Conservation (phyloP, 1,140 invertebrate species). For the Microplitis mediator region DNA sequence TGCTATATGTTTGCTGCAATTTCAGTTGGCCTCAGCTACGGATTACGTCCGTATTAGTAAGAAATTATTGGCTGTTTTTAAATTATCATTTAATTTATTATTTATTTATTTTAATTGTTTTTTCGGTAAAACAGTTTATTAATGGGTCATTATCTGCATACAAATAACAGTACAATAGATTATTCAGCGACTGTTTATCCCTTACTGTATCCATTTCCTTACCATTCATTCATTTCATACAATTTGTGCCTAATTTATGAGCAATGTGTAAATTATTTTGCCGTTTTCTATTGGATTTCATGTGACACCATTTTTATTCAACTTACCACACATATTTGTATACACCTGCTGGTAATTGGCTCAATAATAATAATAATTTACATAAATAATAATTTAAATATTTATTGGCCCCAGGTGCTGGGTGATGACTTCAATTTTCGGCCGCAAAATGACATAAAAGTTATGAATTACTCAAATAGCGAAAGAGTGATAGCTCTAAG, state of each 20-base stretch:
- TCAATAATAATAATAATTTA: neutral
- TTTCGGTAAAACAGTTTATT: too few species aligned
- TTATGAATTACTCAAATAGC: neutral
- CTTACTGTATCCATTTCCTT: too few species aligned
- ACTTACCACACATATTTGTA: conserved; percentile 22
- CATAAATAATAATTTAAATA: neutral
- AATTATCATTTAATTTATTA: too few species aligned
- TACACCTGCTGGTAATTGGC: conserved; percentile 21
- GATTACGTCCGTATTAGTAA: too few species aligned
- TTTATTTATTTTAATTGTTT: too few species aligned
- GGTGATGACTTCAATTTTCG: neutral
- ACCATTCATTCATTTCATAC: too few species aligned
- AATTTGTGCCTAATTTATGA: conserved; percentile 21
- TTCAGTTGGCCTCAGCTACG: too few species aligned
- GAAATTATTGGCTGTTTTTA: too few species aligned
- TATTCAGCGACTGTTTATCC: too few species aligned
- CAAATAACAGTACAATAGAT: too few species aligned
- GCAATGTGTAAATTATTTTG: conserved; percentile 24
- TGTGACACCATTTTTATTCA: conserved; percentile 26
- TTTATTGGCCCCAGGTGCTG: neutral
- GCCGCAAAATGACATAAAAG: neutral
- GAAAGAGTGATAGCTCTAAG: neutral
- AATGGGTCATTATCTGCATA: too few species aligned
- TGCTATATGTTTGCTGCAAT: too few species aligned
- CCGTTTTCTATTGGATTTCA: conserved; percentile 19